Percentiles rank a stretch among this genome's conserved stretches.
Conservation (phyloP, 2,888 invertebrate species). For the Pterobdella sp. region DNA sequence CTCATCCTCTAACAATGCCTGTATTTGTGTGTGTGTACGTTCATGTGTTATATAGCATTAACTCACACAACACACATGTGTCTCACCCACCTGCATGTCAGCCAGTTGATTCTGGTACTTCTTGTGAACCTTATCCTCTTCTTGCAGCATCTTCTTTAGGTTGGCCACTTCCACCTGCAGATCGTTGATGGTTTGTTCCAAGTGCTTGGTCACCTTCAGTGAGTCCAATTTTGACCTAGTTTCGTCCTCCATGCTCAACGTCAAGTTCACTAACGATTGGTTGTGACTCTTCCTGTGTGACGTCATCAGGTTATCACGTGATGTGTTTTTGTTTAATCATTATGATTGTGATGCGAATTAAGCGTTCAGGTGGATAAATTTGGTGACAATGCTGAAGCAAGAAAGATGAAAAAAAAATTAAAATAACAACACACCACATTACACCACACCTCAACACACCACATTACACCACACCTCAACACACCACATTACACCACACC, state of each 20-base stretch:
- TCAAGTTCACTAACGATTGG: slow-evolving; percentile 98
- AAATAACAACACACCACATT: too few species aligned
- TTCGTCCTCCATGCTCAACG: slow-evolving; percentile 97
- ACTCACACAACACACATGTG: background rate
- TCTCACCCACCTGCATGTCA: slow-evolving; percentile 19
- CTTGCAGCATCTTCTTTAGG: slow-evolving; percentile 95
- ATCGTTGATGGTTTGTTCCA: slow-evolving; percentile 99
- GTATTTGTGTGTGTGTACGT: slow-evolving; percentile 53
- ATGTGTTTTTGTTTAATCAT: too few species aligned
- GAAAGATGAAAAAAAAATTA: too few species aligned
- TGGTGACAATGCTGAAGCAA: too few species aligned
- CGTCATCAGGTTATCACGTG: background rate
- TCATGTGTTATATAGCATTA: background rate
- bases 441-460: too few species aligned
- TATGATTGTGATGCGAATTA: background rate
- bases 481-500: too few species aligned
- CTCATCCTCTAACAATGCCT: slow-evolving; percentile 92
- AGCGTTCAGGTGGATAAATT: background rate
- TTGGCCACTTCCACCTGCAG: slow-evolving; percentile 96
- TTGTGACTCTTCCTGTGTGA: slow-evolving; percentile 89
- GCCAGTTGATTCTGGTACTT: slow-evolving; percentile 73
- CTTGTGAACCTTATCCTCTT: slow-evolving; percentile 98
- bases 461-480: too few species aligned
- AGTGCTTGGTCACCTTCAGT: slow-evolving; percentile 99
- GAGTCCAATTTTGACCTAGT: slow-evolving; percentile 99